These are phyloP conservation scores for Nerophis lumbriciformis DNA, from an alignment of 2,113 vertebrate genomes.

Conservation along the genomic window DNA sequence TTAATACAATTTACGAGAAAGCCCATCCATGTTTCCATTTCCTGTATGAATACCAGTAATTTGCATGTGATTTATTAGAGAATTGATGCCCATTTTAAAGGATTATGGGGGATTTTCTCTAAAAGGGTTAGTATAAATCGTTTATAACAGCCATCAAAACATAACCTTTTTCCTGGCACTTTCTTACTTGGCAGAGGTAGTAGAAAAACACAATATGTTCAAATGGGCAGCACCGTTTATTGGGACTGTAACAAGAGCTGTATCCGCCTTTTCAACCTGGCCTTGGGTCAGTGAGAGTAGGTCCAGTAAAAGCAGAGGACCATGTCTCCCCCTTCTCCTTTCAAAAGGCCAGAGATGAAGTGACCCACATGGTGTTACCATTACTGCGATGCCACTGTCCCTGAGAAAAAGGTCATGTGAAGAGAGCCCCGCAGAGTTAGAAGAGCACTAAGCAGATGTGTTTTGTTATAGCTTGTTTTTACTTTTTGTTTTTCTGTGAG, in stretches of 20 bases:
- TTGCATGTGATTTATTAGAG: too few relatives aligned
- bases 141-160: neutral
- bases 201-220: constrained; percentile 42
- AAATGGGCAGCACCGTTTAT: constrained; percentile 21
- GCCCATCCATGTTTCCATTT: too few relatives aligned
- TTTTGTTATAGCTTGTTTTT: constrained; percentile 40
- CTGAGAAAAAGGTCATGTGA: constrained; percentile 46
- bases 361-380: constrained; percentile 42
- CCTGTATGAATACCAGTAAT: too few relatives aligned
- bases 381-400: neutral
- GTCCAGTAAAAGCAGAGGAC: constrained; percentile 55
- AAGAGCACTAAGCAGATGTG: constrained; percentile 3
- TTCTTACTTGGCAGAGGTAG: constrained; percentile 17
- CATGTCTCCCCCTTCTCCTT: constrained; percentile 39
- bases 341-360: constrained; percentile 47
- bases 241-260: constrained; percentile 42
- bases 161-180: neutral
- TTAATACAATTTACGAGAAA: too few relatives aligned
- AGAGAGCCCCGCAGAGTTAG: constrained; percentile 40
- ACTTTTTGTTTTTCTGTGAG: constrained; percentile 40
- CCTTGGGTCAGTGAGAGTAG: constrained; percentile 46
- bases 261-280: constrained; percentile 30
- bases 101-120: too few relatives aligned
- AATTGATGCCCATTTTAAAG: too few relatives aligned
- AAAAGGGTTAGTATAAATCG: too few relatives aligned